Evolutionary conservation across 2,113 vertebrate species (phyloP).

Genomic region (Halcyon senegalensis): DNA sequence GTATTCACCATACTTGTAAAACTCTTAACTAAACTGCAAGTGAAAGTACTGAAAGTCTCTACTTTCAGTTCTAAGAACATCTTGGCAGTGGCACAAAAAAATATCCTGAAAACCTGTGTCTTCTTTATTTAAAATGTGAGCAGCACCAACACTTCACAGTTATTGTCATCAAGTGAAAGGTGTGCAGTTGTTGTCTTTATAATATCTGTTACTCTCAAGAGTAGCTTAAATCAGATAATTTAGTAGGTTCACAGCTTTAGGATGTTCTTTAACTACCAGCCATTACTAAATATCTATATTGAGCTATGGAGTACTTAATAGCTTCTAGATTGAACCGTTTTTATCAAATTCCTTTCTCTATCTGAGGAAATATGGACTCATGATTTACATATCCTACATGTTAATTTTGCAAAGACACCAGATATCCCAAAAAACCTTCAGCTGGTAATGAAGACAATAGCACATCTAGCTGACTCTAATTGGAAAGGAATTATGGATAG

Average conservation of each 20-base stretch:
- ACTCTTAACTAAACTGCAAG: not conserved
- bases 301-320: not conserved
- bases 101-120: not conserved
- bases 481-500: not conserved
- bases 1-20: not conserved
- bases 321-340: not conserved
- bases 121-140: not conserved
- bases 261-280: not conserved
- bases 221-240: not conserved
- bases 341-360: not conserved
- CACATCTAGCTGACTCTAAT: not conserved
- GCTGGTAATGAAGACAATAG: rapidly evolving
- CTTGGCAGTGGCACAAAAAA: not conserved
- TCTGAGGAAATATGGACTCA: not conserved
- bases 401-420: not conserved
- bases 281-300: not conserved
- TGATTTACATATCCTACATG: not conserved
- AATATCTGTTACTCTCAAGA: not conserved
- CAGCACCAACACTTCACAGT: not conserved
- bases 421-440: not conserved
- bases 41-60: not conserved
- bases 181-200: not conserved
- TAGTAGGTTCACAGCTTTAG: not conserved
- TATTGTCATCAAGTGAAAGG: not conserved
- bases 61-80: not conserved